phyloP scores from a whole-genome alignment of 2,888 invertebrate species.

The Brachyopa scutellaris region DNA sequence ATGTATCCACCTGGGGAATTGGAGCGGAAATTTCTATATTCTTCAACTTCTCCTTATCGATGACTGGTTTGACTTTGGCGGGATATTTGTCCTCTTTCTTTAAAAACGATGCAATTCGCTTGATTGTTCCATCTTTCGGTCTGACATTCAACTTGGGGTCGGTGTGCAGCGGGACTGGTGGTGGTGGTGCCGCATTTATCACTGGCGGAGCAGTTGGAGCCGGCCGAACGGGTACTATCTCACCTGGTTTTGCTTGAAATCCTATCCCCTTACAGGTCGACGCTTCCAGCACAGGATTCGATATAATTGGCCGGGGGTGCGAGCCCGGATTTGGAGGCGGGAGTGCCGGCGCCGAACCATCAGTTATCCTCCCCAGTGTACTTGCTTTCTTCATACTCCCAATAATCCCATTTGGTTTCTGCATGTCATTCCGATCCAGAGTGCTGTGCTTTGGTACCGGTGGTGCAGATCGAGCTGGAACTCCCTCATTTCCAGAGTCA shows the following conservation, averaged over 20 bases:
- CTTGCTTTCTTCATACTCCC: slow-evolving; percentile 73
- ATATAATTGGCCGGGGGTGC: slow-evolving; percentile 88
- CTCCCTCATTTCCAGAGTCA: slow-evolving; percentile 76
- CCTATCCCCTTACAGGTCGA: slow-evolving; percentile 85
- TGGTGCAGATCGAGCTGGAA: slow-evolving; percentile 85
- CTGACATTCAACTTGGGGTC: slow-evolving; percentile 82
- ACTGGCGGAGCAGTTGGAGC: slow-evolving; percentile 79
- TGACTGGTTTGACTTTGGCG: slow-evolving; percentile 85
- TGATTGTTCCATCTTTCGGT: slow-evolving; percentile 85
- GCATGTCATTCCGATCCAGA: slow-evolving; percentile 74
- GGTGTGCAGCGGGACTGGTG: slow-evolving; percentile 81
- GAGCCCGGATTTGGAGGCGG: slow-evolving; percentile 86
- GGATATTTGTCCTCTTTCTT: slow-evolving; percentile 86
- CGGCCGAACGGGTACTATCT: slow-evolving; percentile 83
- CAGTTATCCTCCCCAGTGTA: slow-evolving; percentile 35
- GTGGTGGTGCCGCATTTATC: slow-evolving; percentile 83
- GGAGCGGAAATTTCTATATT: slow-evolving; percentile 92
- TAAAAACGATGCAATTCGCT: slow-evolving; percentile 89
- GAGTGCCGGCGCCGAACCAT: slow-evolving; percentile 81
- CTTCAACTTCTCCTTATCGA: slow-evolving; percentile 88
- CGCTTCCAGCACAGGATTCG: slow-evolving; percentile 90
- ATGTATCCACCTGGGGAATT: slow-evolving; percentile 86
- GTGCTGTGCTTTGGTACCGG: slow-evolving; percentile 85
- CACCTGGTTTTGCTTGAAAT: slow-evolving; percentile 75
- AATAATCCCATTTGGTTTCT: slow-evolving; percentile 74